Evolutionary conservation across 2,888 invertebrate species (phyloP).

Genomic region (Kuschelorhynchus macadamiae): DNA sequence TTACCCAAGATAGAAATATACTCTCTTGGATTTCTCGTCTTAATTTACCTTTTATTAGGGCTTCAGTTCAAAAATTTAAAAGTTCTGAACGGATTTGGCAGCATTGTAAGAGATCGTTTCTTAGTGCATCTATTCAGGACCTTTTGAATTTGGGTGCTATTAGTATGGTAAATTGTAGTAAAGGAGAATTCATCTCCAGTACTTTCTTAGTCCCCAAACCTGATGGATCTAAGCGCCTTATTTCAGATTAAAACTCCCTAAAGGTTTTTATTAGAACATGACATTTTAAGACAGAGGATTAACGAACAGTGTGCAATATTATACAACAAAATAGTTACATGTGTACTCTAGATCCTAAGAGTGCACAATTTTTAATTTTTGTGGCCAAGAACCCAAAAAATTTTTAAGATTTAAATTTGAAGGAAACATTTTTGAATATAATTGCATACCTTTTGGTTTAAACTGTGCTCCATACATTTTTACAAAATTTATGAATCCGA

Average conservation of each 20-base stretch:
- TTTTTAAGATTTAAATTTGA: neutral
- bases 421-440: neutral
- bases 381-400: neutral
- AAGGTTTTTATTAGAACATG: constrained; percentile 32
- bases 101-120: constrained; percentile 8
- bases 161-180: constrained; percentile 1
- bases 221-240: constrained; percentile 20
- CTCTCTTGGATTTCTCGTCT: constrained; percentile 35
- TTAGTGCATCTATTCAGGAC: constrained; percentile 17
- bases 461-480: neutral
- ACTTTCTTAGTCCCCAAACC: constrained; percentile 31
- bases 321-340: neutral
- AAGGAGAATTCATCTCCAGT: constrained; percentile 26
- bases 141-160: constrained; percentile 25
- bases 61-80: constrained; percentile 11
- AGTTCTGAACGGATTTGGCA: constrained; percentile 22
- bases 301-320: constrained; percentile 30
- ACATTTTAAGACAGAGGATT: constrained; percentile 52
- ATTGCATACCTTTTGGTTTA: neutral
- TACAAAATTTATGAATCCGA: constrained; percentile 11
- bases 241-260: constrained; percentile 49
- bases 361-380: neutral
- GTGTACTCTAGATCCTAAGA: too few relatives aligned
- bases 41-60: constrained; percentile 26
- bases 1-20: constrained; percentile 31